These are phyloP conservation scores for Sebastes diaconus DNA, from an alignment of 2,797 vertebrate species.

Conservation along the genomic window DNA sequence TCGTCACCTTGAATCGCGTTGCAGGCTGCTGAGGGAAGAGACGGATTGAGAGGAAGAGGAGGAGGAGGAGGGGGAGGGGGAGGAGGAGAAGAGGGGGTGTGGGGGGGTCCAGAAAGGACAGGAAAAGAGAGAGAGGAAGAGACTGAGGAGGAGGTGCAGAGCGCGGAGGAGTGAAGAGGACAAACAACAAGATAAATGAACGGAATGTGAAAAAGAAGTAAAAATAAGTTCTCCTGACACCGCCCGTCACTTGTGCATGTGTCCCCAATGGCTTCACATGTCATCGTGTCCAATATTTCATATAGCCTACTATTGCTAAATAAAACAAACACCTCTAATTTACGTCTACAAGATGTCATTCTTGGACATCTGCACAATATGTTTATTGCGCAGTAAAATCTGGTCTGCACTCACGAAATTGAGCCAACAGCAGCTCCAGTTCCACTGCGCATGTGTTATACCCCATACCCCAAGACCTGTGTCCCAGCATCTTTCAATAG, in stretches of 20 bases:
- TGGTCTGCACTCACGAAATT: too few relatives aligned
- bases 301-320: background rate
- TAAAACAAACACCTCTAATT: background rate
- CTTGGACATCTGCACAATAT: background rate
- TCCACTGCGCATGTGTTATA: too few relatives aligned
- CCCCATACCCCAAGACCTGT: too few relatives aligned
- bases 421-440: too few relatives aligned
- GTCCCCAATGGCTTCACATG: background rate
- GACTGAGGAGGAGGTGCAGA: background rate
- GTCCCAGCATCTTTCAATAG: too few relatives aligned
- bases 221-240: background rate
- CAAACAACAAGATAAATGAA: background rate
- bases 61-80: background rate
- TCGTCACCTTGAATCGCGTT: conserved; percentile 89
- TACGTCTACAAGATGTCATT: background rate
- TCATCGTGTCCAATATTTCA: background rate
- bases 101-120: conserved; percentile 14
- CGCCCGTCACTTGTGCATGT: background rate
- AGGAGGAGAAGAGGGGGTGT: background rate
- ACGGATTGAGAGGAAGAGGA: conserved; percentile 35
- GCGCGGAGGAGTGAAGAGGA: background rate
- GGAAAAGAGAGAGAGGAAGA: background rate
- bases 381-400: background rate
- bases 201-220: background rate
- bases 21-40: conserved; percentile 72